These are phyloP conservation scores for Drosophila lacteicornis DNA, from an alignment of 1,140 invertebrate species.

Conservation along the genomic window DNA sequence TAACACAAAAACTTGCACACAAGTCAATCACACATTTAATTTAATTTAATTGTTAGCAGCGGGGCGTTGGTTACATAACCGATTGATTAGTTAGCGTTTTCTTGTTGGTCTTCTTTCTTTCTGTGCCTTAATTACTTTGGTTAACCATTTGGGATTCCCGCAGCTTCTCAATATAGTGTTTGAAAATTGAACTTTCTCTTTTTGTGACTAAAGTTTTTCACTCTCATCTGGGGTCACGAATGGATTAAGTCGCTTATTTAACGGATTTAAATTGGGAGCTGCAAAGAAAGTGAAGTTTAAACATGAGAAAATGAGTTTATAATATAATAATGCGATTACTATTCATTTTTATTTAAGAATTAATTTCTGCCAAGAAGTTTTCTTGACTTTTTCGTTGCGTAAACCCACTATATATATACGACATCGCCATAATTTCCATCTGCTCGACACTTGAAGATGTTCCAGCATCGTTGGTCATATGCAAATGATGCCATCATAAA, in stretches of 20 bases:
- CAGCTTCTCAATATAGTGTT: conserved; percentile 29
- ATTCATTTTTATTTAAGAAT: neutral
- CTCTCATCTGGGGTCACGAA: conserved; percentile 7
- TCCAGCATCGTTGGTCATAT: conserved; percentile 35
- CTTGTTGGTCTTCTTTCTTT: conserved; percentile 23
- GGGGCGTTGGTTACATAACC: conserved; percentile 44
- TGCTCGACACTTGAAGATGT: conserved; percentile 18
- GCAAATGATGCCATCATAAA: conserved; percentile 69
- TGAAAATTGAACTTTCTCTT: conserved; percentile 45
- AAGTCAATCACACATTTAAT: conserved; percentile 53
- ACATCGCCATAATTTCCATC: conserved; percentile 16
- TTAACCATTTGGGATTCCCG: conserved; percentile 38
- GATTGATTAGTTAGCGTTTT: conserved; percentile 50
- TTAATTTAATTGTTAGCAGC: conserved; percentile 50
- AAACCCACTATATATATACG: neutral
- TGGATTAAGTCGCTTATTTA: conserved; percentile 4
- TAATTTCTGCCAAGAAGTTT: neutral
- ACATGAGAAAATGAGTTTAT: neutral
- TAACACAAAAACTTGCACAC: conserved; percentile 20
- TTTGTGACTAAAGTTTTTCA: conserved; percentile 28
- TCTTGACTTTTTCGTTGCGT: neutral
- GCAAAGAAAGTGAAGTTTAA: conserved; percentile 8
- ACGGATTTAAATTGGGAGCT: conserved; percentile 1
- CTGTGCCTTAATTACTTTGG: conserved; percentile 47
- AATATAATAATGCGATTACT: neutral